Conservation (phyloP, 2,113 vertebrate genomes). For the Electrona antarctica region DNA sequence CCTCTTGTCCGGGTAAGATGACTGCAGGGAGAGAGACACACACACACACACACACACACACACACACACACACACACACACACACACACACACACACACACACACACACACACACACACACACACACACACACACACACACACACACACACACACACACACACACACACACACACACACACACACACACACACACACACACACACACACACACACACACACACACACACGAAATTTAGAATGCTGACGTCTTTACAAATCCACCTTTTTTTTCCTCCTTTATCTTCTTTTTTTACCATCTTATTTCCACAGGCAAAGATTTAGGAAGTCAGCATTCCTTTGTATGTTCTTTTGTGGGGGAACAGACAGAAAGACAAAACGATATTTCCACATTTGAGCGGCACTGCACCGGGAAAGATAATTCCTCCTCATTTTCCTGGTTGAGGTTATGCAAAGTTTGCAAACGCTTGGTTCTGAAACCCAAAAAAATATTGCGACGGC, state of each 20-base stretch:
- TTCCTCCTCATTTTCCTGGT: too few species aligned
- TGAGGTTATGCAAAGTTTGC: too few species aligned
- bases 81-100: constrained; percentile 21
- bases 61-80: constrained; percentile 21
- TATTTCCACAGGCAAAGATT: constrained; percentile 23
- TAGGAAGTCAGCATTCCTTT: constrained; percentile 30
- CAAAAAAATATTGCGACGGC: too few species aligned
- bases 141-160: constrained; percentile 23
- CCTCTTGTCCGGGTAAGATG: constrained; percentile 88
- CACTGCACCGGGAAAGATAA: not conserved
- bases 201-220: constrained; percentile 24
- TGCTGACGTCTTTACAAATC: constrained; percentile 31
- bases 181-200: constrained; percentile 23
- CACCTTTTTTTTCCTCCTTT: constrained; percentile 13
- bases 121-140: constrained; percentile 23
- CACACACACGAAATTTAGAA: not conserved
- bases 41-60: too few species aligned
- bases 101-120: constrained; percentile 22
- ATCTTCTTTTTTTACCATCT: too few species aligned
- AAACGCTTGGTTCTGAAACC: too few species aligned
- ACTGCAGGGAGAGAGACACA: constrained; percentile 73
- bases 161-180: constrained; percentile 23
- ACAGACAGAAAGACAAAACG: not conserved
- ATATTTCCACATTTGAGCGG: constrained; percentile 16
- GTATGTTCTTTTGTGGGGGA: not conserved